Percentiles rank a stretch among this genome's conserved stretches.
These are phyloP conservation scores for Spheniscus humboldti DNA, from an alignment of 2,797 vertebrate species.

Conservation along the genomic window DNA sequence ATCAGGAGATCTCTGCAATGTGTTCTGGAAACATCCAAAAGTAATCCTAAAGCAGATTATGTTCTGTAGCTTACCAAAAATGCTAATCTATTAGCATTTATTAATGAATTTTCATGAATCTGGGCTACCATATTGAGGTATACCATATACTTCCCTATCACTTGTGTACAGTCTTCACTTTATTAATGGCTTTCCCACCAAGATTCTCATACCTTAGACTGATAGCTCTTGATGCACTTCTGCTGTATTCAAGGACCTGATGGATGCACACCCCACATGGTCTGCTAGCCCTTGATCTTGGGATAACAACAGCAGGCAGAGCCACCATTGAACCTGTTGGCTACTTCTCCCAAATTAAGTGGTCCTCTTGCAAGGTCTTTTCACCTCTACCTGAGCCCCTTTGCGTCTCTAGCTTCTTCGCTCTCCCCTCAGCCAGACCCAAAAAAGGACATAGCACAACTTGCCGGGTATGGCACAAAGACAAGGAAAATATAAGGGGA, in stretches of 20 bases:
- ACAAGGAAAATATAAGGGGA: background rate
- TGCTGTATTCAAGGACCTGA: background rate
- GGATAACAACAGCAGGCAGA: background rate
- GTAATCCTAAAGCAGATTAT: background rate
- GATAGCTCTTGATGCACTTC: background rate
- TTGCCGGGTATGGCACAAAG: background rate
- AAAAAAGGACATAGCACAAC: background rate
- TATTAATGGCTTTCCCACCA: background rate
- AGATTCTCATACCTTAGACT: background rate
- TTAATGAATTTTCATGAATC: background rate
- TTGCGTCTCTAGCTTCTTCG: background rate
- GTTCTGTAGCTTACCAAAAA: background rate
- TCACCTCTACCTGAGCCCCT: background rate
- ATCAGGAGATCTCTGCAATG: background rate
- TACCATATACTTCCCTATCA: accelerated
- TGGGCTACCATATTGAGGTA: background rate
- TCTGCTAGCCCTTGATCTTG: background rate
- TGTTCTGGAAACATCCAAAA: background rate
- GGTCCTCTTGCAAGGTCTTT: background rate
- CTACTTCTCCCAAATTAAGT: background rate
- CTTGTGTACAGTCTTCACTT: background rate
- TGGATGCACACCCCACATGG: background rate
- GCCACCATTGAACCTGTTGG: background rate
- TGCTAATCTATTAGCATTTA: background rate
- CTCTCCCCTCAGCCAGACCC: accelerated